Evolutionary conservation across 1,140 invertebrate genomes (phyloP), one percentile per base, ranked within the genome.

Genomic region (Theocolax elegans): DNA sequence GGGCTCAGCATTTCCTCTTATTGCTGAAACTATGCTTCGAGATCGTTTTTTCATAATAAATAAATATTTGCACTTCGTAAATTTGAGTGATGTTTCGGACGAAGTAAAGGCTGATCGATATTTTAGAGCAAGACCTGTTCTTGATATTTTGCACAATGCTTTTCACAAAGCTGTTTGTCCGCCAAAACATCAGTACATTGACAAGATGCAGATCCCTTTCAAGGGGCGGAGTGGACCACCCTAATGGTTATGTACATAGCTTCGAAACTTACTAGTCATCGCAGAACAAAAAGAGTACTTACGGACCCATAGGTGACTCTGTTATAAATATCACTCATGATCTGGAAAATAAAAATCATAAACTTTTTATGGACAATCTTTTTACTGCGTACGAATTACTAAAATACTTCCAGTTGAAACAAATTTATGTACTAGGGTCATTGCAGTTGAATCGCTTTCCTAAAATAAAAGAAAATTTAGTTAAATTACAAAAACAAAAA

Each of bases 121-220:
- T 25, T 60, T 40, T 60, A 17, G 58, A 19, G 42, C 42, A n/a
- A 21, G 58, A 12, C 31, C 58, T 42, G 35, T 60, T 17, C 25
- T 60, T 6, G 19, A 60, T 42, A 40, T 60, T 42, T 19, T 60
- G 25, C 58, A 60, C 58, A 15, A 60, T 42, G 42, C 58, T 23
- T 60, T 60, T 60, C 58, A 60, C 15, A 19, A 2, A 23, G 35
- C 35, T 13, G 29, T 60, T 60, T 35, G 42, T 51, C 31, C 29
- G 8, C 48, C 40, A 40, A 19, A 54, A 12, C 17, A 66, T 51
- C 63, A 48, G 25, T 69, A 65, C 15, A 54, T 74, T 21, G 71
- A 76, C 66, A 73, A 77, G 65, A 72, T 74, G 27, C 58, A 74
- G 40, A 71, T 77, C 19, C 72, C 75, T 12, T 77, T 75, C 65